phyloP scores from a whole-genome alignment of 2,113 vertebrate genomes.

The Centropus unirufus region DNA sequence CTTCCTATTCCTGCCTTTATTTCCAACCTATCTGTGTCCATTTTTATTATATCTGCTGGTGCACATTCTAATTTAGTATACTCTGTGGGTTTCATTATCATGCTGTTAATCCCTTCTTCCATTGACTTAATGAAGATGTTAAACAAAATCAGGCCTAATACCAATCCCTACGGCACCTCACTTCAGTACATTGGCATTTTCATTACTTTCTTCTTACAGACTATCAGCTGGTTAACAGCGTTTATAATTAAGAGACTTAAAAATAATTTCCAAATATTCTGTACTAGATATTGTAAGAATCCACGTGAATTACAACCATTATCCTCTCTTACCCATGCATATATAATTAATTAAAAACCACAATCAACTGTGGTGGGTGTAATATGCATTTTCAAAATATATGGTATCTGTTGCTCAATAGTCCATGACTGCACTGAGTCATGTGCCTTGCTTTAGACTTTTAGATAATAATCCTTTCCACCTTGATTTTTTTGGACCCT shows the following conservation, averaged over 20 bases:
- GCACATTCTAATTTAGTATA: constrained; percentile 34
- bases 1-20: constrained; percentile 24
- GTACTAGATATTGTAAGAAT: constrained; percentile 17
- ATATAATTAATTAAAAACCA: neutral
- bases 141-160: constrained; percentile 64
- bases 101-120: constrained; percentile 59
- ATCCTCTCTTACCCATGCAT: neutral
- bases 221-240: constrained; percentile 19
- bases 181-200: constrained; percentile 44
- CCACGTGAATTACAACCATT: neutral
- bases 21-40: constrained; percentile 28
- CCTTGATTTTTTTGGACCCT: neutral
- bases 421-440: neutral
- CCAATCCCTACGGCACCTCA: constrained; percentile 24
- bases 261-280: constrained; percentile 8
- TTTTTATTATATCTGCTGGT: constrained; percentile 50
- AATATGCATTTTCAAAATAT: neutral
- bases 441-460: neutral
- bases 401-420: accelerated
- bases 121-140: constrained; percentile 70
- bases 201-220: constrained; percentile 32
- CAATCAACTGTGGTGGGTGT: neutral
- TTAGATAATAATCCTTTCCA: neutral
- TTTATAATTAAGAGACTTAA: constrained; percentile 36
- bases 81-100: constrained; percentile 65